A percentile compares a stretch with the other conserved stretches of the same genome.
Conservation (phyloP, 64 coral and sea anemone genomes). For the Dendrophyllia cribrosa region DNA sequence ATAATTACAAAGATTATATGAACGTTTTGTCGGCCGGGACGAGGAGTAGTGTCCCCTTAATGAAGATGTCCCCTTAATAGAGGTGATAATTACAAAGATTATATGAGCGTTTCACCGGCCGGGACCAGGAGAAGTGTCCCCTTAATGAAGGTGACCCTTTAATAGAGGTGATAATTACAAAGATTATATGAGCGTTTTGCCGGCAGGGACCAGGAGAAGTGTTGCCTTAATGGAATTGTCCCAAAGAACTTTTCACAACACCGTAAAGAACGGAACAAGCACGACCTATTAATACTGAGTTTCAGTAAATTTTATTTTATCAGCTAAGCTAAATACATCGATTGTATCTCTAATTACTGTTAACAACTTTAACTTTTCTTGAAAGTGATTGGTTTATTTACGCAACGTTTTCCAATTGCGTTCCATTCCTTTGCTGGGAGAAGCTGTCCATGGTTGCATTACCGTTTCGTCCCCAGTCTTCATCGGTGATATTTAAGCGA, state of each 20-base stretch:
- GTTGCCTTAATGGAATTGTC: neutral
- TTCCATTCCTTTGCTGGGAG: neutral
- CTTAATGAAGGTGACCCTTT: no score
- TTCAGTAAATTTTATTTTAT: slow-evolving; percentile 25
- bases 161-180: no score
- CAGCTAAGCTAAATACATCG: neutral
- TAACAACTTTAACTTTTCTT: neutral
- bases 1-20: no score
- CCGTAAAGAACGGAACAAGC: neutral
- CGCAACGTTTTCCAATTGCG: neutral
- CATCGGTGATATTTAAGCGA: neutral
- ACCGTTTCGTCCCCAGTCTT: neutral
- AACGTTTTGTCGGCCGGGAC: no score
- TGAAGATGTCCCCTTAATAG: no score
- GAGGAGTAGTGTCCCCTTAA: no score
- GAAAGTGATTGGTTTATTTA: neutral
- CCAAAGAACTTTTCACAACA: no score
- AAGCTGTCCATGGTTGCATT: neutral
- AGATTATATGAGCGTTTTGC: no score
- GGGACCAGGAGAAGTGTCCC: no score
- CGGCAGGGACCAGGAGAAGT: no score
- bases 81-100: no score
- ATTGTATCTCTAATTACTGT: neutral
- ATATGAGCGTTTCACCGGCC: no score
- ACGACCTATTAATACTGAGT: neutral